These are phyloP conservation scores for Lochmaea capreae DNA, from an alignment of 2,888 invertebrate species.

Conservation along the genomic window DNA sequence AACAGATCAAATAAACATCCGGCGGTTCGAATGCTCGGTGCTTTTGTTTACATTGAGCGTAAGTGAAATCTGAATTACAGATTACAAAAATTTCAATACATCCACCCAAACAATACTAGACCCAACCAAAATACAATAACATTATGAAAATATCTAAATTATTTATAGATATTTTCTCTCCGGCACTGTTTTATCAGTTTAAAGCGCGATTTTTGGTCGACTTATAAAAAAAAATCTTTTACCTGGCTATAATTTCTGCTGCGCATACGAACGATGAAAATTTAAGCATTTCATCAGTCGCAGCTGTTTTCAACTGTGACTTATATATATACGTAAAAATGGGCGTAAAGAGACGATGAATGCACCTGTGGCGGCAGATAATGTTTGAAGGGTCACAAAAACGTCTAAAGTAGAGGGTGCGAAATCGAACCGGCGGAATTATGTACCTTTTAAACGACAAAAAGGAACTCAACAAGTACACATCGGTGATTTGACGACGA, in stretches of 20 bases:
- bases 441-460: slow-evolving; percentile 9
- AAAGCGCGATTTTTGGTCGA: too few species aligned
- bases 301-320: slow-evolving; percentile 19
- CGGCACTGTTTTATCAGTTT: too few species aligned
- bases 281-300: slow-evolving; percentile 20
- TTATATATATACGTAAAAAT: slow-evolving; percentile 27
- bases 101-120: too few species aligned
- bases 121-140: too few species aligned
- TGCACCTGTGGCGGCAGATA: slow-evolving; percentile 37
- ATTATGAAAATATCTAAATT: too few species aligned
- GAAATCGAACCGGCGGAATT: slow-evolving; percentile 14
- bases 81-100: too few species aligned
- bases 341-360: slow-evolving; percentile 28
- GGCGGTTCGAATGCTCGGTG: too few species aligned
- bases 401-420: slow-evolving; percentile 13
- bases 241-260: slow-evolving; percentile 43
- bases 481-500: not conserved
- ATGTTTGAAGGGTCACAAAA: slow-evolving; percentile 19
- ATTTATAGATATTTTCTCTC: too few species aligned
- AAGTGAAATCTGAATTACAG: too few species aligned
- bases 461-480: not conserved
- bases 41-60: too few species aligned
- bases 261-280: slow-evolving; percentile 21
- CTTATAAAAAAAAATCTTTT: not conserved
- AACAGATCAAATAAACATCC: too few species aligned